Conservation (phyloP, 2,113 vertebrate genomes). For the Perccottus glenii region DNA sequence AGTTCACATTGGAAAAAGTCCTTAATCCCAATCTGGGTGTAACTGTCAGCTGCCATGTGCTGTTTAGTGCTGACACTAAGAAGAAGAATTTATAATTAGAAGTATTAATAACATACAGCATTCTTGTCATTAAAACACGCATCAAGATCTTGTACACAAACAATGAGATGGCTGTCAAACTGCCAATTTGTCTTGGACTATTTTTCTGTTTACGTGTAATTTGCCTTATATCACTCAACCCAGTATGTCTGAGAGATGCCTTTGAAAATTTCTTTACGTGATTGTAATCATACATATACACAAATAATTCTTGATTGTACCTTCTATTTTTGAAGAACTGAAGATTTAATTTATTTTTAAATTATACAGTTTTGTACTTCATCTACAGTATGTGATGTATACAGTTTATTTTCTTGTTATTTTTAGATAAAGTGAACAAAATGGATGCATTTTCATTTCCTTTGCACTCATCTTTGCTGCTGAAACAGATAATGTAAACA, state of each 20-base stretch:
- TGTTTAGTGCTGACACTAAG: neutral
- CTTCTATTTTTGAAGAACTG: neutral
- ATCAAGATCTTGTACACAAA: too few relatives aligned
- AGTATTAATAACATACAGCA: too few relatives aligned
- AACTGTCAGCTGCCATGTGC: neutral
- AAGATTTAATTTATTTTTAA: slow-evolving; percentile 2
- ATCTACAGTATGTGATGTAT: neutral
- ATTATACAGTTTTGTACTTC: slow-evolving; percentile 7
- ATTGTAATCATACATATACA: neutral
- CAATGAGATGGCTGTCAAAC: too few relatives aligned
- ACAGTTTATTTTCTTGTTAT: neutral
- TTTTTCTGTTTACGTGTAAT: neutral
- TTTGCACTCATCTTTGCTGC: neutral
- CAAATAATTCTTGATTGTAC: neutral
- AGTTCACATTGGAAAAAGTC: slow-evolving; percentile 6
- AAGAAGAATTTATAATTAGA: too few relatives aligned
- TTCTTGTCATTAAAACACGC: too few relatives aligned
- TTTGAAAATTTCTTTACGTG: too few relatives aligned
- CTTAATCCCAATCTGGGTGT: neutral
- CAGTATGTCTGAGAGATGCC: too few relatives aligned
- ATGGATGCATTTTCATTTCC: neutral
- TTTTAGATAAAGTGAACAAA: neutral
- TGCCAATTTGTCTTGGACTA: slow-evolving; percentile 3
- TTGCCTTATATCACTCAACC: too few relatives aligned
- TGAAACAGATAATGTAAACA: neutral